Base-by-base conservation (phyloP, 2,797 vertebrate species). In the Argentina silus region DNA sequence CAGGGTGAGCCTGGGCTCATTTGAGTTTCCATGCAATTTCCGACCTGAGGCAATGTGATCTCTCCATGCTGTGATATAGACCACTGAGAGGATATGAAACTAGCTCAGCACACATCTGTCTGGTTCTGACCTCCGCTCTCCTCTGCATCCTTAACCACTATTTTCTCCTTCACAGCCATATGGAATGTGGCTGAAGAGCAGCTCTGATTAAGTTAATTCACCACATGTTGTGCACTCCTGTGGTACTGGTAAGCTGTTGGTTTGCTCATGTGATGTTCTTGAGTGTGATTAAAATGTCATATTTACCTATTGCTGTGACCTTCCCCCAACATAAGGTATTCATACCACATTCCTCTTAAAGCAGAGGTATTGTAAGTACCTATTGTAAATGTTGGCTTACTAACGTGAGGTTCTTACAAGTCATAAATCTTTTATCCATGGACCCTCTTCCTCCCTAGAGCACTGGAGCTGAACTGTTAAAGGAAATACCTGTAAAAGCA, bases 261-360 rank as follows among this genome's bases (percentile, higher is more conserved):
- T 9, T 6, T 19, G 6, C 43, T 12, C 0, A 80, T 0, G 50
- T 68, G 15, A 67, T n/a, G 73, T 68, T 79, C 21, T 76, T 71
- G 67, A 61, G 60, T 69, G 69, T 69, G 69, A 86, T 70, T 76
- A 73, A 90, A 90, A 90, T 89, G 85, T 87, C 74, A 85, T 59
- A 78, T 78, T 76, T 63, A 72, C 77, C 83, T 75, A 86, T 77
- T 80, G 80, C 81, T 60, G 44, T 82, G 84, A 79, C 78, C 75
- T 88, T 82, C 79, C 65, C 47, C 47, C 11, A 36, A 1, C 27
- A n/a, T n/a, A n/a, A n/a, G n/a, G n/a, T n/a, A n/a, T n/a, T n/a
- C n/a, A 36, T 36, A 36, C 27, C 27, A 36, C 27, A 36, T 36
- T 36, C 27, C 27, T 36, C 27, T 36, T 36, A 36, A 36, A 36